Evolutionary conservation across 2,113 vertebrate genomes (phyloP).

Genomic region (Dolichotis patagonum): DNA sequence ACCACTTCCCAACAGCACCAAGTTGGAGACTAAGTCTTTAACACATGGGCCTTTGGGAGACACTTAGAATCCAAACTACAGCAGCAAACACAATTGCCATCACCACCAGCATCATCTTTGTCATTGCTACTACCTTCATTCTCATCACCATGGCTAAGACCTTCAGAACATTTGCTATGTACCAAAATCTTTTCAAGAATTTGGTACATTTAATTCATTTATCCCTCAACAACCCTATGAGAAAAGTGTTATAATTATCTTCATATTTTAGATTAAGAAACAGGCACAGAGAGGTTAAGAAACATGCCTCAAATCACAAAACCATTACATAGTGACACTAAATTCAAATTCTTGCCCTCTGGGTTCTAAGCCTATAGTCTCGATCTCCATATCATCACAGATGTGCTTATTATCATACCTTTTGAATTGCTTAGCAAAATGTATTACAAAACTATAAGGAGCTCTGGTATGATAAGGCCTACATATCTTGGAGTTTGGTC

Average conservation of each 20-base stretch:
- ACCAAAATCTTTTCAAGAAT: not conserved
- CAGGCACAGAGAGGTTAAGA: not conserved
- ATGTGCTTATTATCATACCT: not conserved
- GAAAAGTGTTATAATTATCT: slow-evolving; percentile 16
- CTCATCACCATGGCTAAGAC: not conserved
- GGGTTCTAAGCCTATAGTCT: not conserved
- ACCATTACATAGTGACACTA: not conserved
- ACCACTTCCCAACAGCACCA: not conserved
- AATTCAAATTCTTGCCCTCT: slow-evolving; percentile 40
- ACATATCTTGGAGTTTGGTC: not conserved
- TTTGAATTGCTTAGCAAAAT: not conserved
- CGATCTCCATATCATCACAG: slow-evolving; percentile 28
- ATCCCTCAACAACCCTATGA: not conserved
- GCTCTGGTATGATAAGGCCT: not conserved
- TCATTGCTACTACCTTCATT: not conserved
- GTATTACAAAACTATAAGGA: not conserved
- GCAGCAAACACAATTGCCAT: not conserved
- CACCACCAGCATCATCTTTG: not conserved
- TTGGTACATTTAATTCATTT: slow-evolving; percentile 40
- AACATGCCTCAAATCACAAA: slow-evolving; percentile 15
- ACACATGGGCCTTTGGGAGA: not conserved
- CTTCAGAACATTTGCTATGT: not conserved
- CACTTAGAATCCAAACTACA: not conserved
- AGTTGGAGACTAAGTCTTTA: not conserved
- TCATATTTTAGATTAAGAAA: slow-evolving; percentile 37